Evolutionary conservation across 2,888 invertebrate genomes (phyloP).

Genomic region (Autographa gamma): DNA sequence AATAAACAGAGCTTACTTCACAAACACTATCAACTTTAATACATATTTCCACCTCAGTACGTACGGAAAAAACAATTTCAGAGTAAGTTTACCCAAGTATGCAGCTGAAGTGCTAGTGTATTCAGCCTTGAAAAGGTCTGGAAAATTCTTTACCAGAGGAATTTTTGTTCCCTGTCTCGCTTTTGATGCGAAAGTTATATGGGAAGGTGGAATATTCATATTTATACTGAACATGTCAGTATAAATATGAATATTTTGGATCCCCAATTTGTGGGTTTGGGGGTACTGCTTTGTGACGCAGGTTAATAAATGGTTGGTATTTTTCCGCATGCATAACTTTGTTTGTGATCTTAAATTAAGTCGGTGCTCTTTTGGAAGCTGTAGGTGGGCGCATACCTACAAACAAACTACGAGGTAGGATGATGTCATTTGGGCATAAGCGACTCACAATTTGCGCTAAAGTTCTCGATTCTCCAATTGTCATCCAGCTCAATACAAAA

Average conservation of each 20-base stretch:
- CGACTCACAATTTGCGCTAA: too few species aligned
- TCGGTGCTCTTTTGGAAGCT: too few species aligned
- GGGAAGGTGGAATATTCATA: conserved; percentile 1
- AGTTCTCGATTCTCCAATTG: too few species aligned
- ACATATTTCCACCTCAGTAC: conserved; percentile 17
- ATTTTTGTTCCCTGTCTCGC: conserved; percentile 19
- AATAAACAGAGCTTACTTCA: not conserved
- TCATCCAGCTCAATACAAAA: too few species aligned
- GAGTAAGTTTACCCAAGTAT: conserved; percentile 44
- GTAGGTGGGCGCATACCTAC: too few species aligned
- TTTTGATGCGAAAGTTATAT: conserved; percentile 37
- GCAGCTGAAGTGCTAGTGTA: conserved; percentile 38
- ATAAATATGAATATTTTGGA: conserved; percentile 1
- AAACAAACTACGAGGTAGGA: too few species aligned
- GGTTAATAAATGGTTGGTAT: not conserved
- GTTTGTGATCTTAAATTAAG: not conserved
- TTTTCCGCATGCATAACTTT: not conserved
- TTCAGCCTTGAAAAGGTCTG: conserved; percentile 44
- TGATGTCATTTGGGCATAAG: too few species aligned
- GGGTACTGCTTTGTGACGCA: not conserved
- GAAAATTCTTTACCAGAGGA: conserved; percentile 36
- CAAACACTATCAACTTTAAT: conserved; percentile 5
- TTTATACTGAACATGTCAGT: too few species aligned
- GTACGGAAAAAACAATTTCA: conserved; percentile 45
- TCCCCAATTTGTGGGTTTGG: not conserved